Evolutionary conservation across 2,113 vertebrate species (phyloP), one percentile per base, ranked within the genome.

Genomic region (Cisticola juncidis): DNA sequence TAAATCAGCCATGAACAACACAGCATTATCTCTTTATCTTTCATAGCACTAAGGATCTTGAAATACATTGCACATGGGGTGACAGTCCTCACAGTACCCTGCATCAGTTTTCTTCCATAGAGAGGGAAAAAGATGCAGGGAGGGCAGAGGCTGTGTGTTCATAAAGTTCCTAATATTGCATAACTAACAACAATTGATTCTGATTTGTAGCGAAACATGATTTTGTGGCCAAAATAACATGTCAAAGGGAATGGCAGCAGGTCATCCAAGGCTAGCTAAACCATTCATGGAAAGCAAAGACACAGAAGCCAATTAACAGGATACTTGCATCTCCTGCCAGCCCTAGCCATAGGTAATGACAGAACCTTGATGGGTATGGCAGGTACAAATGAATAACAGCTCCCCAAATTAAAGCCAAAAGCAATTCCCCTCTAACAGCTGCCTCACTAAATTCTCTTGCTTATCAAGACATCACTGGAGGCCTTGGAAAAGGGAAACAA

Each of bases 341-440:
- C 44, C 31, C 20, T 1, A 25, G 42, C 35, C 28, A 40, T 0
- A 19, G 36, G 57, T 12, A 77, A 45, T 0, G 0, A 36, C n/a
- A 64, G 12, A 14, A 78, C 22, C 42, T 62, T 35, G 45, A 80
- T 29, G 21, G 2, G 1, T n/a, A 25, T 8, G 26, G 57, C 24
- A 82, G 58, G 16, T 38, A 14, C 40, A 60, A 56, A n/a, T 6
- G 19, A 74, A 74, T 11, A 84, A 48, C 3, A 87, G 9, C 8
- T 21, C 62, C 45, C 28, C 71, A 70, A 89, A 50, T 3, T 3
- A 92, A 76, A 61, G 65, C 36, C 44, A 81, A 48, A 31, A 58
- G 38, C 4, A 6, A 53, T 12, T 78, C 33, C 56, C 36, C 48
- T 66, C 48, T 44, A 81, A 65, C 7, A 78, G 21, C 5, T 48